Evolutionary conservation across 92 coral and sea anemone genomes (phyloP).

Genomic region (Diadumene lineata): DNA sequence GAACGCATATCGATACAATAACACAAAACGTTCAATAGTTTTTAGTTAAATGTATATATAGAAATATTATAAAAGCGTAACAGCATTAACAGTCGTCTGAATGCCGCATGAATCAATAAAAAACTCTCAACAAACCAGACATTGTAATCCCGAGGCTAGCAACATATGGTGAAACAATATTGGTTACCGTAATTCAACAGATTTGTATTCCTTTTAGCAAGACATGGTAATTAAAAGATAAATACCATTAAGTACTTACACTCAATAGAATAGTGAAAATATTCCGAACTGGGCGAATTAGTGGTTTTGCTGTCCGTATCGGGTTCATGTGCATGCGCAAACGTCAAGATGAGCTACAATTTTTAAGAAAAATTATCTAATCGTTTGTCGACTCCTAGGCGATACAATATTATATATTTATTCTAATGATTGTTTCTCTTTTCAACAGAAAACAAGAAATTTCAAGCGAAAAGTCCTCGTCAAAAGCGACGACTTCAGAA

Average conservation of each 20-base stretch:
- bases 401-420: no score
- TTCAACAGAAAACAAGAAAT: conserved; percentile 23
- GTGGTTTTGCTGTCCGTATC: no score
- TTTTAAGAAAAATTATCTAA: no score
- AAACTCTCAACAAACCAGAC: neutral
- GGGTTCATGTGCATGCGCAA: no score
- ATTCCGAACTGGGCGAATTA: no score
- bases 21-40: no score
- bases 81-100: neutral
- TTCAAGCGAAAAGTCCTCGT: conserved; percentile 24
- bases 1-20: no score
- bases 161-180: conserved; percentile 3
- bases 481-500: conserved; percentile 22
- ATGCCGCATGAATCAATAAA: neutral
- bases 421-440: neutral
- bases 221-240: neutral
- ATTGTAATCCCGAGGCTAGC: neutral
- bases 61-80: neutral
- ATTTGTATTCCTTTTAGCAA: neutral
- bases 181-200: no score
- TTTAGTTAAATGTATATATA: no score
- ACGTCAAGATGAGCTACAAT: no score
- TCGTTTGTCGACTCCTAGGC: neutral
- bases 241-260: neutral
- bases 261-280: no score